phyloP scores from a whole-genome alignment of 92 coral and sea anemone species.

The Zoanthus solanderi region DNA sequence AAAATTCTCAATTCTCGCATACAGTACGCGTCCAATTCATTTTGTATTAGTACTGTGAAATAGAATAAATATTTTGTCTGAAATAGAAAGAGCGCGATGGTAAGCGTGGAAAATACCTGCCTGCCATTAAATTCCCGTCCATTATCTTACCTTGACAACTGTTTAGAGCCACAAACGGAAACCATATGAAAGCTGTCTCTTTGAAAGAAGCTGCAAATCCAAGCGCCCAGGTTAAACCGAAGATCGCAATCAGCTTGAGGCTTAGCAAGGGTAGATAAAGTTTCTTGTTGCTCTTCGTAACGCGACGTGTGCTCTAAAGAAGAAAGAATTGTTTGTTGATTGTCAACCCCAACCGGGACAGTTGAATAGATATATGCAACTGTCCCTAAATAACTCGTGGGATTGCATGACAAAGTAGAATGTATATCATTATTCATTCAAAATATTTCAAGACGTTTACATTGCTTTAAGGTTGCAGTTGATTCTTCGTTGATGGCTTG shows the following conservation, averaged over 20 bases:
- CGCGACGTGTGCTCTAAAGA: conserved; percentile 1
- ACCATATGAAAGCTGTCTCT: not conserved
- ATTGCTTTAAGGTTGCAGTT: too few relatives aligned
- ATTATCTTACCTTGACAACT: conserved; percentile 14
- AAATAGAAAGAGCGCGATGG: too few relatives aligned
- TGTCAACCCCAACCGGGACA: not conserved
- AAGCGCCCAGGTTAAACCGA: conserved; percentile 26
- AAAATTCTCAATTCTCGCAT: too few relatives aligned
- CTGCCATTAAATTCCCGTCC: too few relatives aligned
- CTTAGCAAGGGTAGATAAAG: conserved; percentile 12
- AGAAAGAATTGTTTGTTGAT: not conserved
- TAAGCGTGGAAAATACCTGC: too few relatives aligned
- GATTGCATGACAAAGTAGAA: not conserved
- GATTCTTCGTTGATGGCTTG: too few relatives aligned
- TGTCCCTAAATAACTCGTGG: too few relatives aligned
- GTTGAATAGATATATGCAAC: not conserved
- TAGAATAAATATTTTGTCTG: too few relatives aligned
- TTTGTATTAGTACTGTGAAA: too few relatives aligned
- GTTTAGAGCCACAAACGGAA: conserved; percentile 4
- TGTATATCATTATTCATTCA: too few relatives aligned
- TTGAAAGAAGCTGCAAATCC: conserved; percentile 20
- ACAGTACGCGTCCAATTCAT: too few relatives aligned
- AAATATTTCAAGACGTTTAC: too few relatives aligned
- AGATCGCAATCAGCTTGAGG: conserved; percentile 8
- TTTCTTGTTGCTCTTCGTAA: not conserved